phyloP scores from a whole-genome alignment of 2,888 invertebrate genomes.

The Dynastes hyllus region DNA sequence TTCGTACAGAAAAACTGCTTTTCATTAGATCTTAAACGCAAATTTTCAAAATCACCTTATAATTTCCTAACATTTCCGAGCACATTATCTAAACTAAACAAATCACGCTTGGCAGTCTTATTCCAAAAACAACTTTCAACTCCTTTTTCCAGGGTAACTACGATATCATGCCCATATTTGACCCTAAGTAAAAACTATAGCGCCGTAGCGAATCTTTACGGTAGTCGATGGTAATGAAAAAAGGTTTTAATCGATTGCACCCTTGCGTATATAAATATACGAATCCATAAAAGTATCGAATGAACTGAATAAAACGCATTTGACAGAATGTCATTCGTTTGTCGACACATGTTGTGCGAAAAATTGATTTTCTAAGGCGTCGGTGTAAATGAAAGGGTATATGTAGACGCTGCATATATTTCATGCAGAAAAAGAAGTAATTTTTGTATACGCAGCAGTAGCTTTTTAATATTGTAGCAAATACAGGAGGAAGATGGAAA shows the following conservation, averaged over 20 bases:
- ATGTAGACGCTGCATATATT: too few relatives aligned
- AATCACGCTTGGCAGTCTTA: too few relatives aligned
- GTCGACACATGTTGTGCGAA: slow-evolving; percentile 7
- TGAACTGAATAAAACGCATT: slow-evolving; percentile 9
- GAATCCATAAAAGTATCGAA: neutral
- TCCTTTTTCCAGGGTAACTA: neutral
- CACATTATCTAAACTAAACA: too few relatives aligned
- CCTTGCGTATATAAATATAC: too few relatives aligned
- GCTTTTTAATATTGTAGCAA: too few relatives aligned
- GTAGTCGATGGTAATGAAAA: neutral
- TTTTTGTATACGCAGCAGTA: too few relatives aligned
- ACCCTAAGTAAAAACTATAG: neutral
- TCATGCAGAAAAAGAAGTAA: too few relatives aligned
- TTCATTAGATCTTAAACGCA: too few relatives aligned
- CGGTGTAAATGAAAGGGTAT: slow-evolving; percentile 28
- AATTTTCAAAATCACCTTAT: too few relatives aligned
- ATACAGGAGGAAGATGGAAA: too few relatives aligned
- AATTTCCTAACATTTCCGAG: too few relatives aligned
- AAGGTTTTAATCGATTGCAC: slow-evolving; percentile 14
- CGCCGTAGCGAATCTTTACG: slow-evolving; percentile 10
- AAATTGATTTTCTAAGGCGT: slow-evolving; percentile 29
- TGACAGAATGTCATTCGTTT: slow-evolving; percentile 26
- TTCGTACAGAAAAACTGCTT: too few relatives aligned
- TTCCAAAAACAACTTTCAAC: neutral
- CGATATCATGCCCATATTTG: neutral